Base-by-base conservation (phyloP, 2,888 invertebrate species). In the Pyralis farinalis region DNA sequence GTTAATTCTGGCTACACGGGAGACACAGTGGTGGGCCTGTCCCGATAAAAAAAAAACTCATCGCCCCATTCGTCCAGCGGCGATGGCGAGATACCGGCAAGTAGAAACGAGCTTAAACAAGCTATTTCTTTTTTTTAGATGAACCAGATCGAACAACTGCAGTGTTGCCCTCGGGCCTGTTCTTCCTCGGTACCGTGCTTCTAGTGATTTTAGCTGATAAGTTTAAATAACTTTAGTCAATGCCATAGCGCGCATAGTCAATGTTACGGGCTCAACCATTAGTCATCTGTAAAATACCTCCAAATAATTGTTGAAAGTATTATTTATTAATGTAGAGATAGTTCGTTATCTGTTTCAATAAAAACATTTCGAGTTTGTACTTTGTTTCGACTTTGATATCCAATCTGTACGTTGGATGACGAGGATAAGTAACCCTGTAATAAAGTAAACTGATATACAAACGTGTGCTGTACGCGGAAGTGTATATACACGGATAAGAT, bases 141-240 rank as follows among this genome's bases (percentile, higher is more conserved):
- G 74, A 80, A 50, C 55, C 59, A n/a, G 78, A 84, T 45, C 58
- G 63, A 20, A 73, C 79, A 5, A 71, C 69, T 11, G 68, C 82
- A 32, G 88, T 69, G 10, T 60, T 88, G 46, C 84, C 88, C 1
- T 64, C 88, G 0, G 83, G 88, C 22, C 58, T 88, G 20, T 88
- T 88, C 51, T 85, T 88, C 61, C 64, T 88, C n/a, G 88, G 88
- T 33, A 86, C 88, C 25, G 86, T 84, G 7, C 66, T 88, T 35
- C 63, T 88, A 47, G 77, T 88, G 35, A 76, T 88, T 41, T 70
- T 88, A 59, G 88, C 88, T 37, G 87, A 88, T 66, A 88, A 87
- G 72, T 68, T 88, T 84, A 79, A 69, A 51, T 68, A 37, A 54
- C 73, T n/a, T 37, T 83, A 78, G 67, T 48, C 16, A 52, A 49